Evolutionary conservation across 2,113 vertebrate species (phyloP), one percentile per base, ranked within the genome.

Genomic region (Prochilodus magdalenae): DNA sequence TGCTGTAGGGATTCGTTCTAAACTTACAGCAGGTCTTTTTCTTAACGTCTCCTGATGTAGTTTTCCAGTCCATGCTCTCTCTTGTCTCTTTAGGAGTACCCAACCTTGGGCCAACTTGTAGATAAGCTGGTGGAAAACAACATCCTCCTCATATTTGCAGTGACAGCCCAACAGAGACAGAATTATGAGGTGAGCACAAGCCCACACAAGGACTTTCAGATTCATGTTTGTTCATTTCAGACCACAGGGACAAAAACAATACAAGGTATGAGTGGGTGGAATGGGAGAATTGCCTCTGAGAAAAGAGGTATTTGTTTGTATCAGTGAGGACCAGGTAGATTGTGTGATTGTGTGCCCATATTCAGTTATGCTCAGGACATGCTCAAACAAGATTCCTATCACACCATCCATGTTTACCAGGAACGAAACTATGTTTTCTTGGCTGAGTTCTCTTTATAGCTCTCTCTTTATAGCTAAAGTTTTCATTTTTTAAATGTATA

Each of bases 101-200:
- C 98, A 49, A 96, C 96, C 59, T 94, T 99, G 20, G 97, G 97
- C 53, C 98, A 98, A 91, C 92, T 99, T 81, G 96, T 97, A 80
- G 98, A 99, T 75, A 99, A 98, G 83, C 90, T 99, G 29, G 95
- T 97, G 55, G 96, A 99, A 86, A 99, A 99, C 89, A 98, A 98
- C 13, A 92, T 99, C 90, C 89, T 99, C 51, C 81, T 99, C 81
- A 97, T 99, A 91, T 99, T 99, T 88, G 98, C 98, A 49, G 98
- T 99, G 83, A 99, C 96, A 0, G 88, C 95, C 57, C 72, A 92
- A 1, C 95, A 97, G 93, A 93, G 93, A 85, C 87, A 86, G 13
- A 95, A 91, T 72, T 99, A 99, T 59, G 94, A 97, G 97, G 98
- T 99, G 86, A 94, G 93, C 5, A 14, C 27, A 81, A 29, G 24